phyloP scores from a whole-genome alignment of 2,113 vertebrate genomes.

The Redunca redunca region DNA sequence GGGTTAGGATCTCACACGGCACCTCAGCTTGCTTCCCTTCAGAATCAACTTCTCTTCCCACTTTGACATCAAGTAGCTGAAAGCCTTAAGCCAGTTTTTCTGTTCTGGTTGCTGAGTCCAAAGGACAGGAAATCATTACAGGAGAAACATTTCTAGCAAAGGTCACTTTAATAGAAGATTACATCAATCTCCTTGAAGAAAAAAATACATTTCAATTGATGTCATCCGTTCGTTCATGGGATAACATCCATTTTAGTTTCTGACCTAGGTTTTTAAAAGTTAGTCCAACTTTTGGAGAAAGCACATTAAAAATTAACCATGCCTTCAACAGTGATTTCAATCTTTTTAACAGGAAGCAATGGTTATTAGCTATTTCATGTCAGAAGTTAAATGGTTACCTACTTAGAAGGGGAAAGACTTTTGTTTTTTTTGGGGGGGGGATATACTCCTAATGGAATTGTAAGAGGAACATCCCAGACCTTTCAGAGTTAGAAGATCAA shows the following conservation, averaged over 20 bases:
- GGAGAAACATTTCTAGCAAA: slow-evolving; percentile 90
- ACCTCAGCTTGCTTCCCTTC: slow-evolving; percentile 41
- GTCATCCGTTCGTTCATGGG: slow-evolving; percentile 20
- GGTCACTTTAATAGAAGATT: slow-evolving; percentile 93
- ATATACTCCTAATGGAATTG: not conserved
- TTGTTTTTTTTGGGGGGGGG: not conserved
- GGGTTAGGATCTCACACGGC: not conserved
- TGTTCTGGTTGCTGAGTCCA: slow-evolving; percentile 83
- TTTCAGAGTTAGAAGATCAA: not conserved
- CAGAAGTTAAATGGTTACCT: slow-evolving; percentile 41
- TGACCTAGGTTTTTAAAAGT: slow-evolving; percentile 68
- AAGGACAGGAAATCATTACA: slow-evolving; percentile 96
- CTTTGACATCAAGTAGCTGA: slow-evolving; percentile 77
- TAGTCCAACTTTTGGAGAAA: slow-evolving; percentile 62
- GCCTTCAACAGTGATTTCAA: slow-evolving; percentile 71
- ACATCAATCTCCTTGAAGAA: slow-evolving; percentile 91
- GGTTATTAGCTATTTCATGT: slow-evolving; percentile 46
- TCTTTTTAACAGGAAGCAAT: slow-evolving; percentile 53
- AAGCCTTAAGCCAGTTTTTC: slow-evolving; percentile 79
- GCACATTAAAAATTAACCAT: slow-evolving; percentile 78
- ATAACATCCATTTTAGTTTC: slow-evolving; percentile 71
- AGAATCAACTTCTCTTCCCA: slow-evolving; percentile 80
- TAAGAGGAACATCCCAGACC: not conserved
- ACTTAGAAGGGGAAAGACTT: not conserved
- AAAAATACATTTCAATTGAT: slow-evolving; percentile 78